phyloP scores from a whole-genome alignment of 1,140 invertebrate genomes.

The Cotesia glomerata region DNA sequence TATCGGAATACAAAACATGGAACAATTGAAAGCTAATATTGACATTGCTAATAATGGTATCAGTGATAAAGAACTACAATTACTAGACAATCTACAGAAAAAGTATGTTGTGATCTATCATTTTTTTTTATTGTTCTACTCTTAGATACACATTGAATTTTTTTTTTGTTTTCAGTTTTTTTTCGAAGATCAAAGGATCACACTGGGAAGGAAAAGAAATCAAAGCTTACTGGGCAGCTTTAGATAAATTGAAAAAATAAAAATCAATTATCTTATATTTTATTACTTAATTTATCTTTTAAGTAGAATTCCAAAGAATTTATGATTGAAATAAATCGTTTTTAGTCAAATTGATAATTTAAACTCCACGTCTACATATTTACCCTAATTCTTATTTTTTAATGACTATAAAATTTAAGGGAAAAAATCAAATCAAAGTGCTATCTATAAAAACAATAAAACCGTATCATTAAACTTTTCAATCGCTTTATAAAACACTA shows the following conservation, averaged over 20 bases:
- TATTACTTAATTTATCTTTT: background rate
- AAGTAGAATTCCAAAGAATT: background rate
- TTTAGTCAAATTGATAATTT: no score
- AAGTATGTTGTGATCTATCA: slow-evolving; percentile 63
- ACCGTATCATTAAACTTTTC: no score
- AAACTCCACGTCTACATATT: no score
- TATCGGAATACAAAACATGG: slow-evolving; percentile 72
- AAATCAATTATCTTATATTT: background rate
- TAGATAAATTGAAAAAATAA: background rate
- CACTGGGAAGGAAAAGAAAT: slow-evolving; percentile 27
- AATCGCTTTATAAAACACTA: no score
- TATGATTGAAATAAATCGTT: background rate
- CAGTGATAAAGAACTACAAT: slow-evolving; percentile 66
- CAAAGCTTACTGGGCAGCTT: background rate
- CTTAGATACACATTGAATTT: background rate
- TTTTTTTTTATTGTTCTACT: background rate
- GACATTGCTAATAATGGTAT: slow-evolving; percentile 68
- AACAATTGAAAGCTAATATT: slow-evolving; percentile 70
- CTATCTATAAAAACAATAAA: no score
- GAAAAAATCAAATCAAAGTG: no score
- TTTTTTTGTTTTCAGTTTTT: slow-evolving; percentile 14
- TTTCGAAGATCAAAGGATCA: slow-evolving; percentile 8
- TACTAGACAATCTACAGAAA: slow-evolving; percentile 67
- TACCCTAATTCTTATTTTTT: no score
- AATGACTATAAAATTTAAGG: no score